Evolutionary conservation across 2,888 invertebrate species (phyloP).

Genomic region (Ctena decussata): DNA sequence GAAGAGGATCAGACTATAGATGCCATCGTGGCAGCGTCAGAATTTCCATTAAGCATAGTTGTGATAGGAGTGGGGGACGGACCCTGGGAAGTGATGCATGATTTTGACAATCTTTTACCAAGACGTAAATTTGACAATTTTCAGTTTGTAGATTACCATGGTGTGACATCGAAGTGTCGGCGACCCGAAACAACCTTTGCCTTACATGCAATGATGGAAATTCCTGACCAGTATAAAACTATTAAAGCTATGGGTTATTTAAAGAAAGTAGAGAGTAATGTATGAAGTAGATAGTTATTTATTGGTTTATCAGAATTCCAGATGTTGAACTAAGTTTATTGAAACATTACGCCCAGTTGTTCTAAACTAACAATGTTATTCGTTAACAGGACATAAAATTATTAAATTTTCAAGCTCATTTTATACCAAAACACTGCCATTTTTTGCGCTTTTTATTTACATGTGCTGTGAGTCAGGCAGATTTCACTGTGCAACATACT

Average conservation of each 20-base stretch:
- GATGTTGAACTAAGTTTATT: no score
- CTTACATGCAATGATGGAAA: slow-evolving; percentile 88
- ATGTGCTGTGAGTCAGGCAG: no score
- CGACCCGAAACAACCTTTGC: slow-evolving; percentile 87
- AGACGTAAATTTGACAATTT: slow-evolving; percentile 88
- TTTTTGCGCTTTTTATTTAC: no score
- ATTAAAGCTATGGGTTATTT: slow-evolving; percentile 83
- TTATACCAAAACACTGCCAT: no score
- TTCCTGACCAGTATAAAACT: slow-evolving; percentile 88
- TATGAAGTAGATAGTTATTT: no score
- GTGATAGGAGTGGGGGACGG: slow-evolving; percentile 89
- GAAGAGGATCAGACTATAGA: slow-evolving; percentile 87
- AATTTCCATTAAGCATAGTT: slow-evolving; percentile 88
- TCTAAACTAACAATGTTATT: no score
- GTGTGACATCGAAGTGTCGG: slow-evolving; percentile 81
- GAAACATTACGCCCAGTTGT: no score
- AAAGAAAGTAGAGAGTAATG: slow-evolving; percentile 12
- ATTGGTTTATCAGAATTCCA: no score
- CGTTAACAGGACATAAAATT: no score
- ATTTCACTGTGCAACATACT: no score
- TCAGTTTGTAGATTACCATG: slow-evolving; percentile 88
- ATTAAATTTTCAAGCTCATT: no score
- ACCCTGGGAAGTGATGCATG: slow-evolving; percentile 88
- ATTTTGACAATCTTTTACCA: slow-evolving; percentile 88
- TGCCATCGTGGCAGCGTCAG: slow-evolving; percentile 88